phyloP scores from a whole-genome alignment of 2,113 vertebrate species.

The Tachycineta bicolor region DNA sequence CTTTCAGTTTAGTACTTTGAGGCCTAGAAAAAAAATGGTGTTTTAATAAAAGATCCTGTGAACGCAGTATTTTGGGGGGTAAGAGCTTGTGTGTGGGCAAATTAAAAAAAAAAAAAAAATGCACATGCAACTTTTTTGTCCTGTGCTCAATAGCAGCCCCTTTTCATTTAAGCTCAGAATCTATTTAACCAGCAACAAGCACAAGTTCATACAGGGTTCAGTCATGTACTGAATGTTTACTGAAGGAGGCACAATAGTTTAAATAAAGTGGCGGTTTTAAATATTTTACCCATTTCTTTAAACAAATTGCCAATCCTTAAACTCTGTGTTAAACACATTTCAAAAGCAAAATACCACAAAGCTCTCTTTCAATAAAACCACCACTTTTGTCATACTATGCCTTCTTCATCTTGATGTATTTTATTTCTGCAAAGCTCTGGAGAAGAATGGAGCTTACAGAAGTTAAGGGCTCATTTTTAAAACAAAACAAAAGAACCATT shows the following conservation, averaged over 20 bases:
- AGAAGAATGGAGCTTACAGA: conserved; percentile 46
- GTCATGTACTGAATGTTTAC: conserved; percentile 83
- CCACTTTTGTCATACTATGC: conserved; percentile 37
- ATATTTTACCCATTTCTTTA: conserved; percentile 85
- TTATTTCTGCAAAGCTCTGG: conserved; percentile 56
- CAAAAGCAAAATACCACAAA: conserved; percentile 76
- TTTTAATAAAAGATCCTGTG: conserved; percentile 81
- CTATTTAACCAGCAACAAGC: conserved; percentile 81
- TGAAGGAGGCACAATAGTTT: conserved; percentile 84
- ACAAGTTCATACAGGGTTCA: conserved; percentile 87
- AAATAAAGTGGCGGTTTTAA: conserved; percentile 81
- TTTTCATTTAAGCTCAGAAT: conserved; percentile 76
- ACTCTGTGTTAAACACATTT: conserved; percentile 76
- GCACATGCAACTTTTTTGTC: conserved; percentile 81
- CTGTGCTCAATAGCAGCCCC: conserved; percentile 72
- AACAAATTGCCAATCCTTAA: conserved; percentile 82
- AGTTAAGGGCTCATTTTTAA: conserved; percentile 57
- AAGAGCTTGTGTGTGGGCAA: conserved; percentile 84
- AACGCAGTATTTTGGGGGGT: conserved; percentile 74
- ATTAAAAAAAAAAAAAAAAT: conserved; percentile 74
- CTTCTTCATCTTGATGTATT: conserved; percentile 34
- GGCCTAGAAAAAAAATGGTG: conserved; percentile 66
- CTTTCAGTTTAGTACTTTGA: conserved; percentile 84
- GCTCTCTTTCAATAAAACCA: conserved; percentile 70
- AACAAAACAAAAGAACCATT: conserved; percentile 49